Percentiles rank a stretch among this genome's conserved stretches.
These are phyloP conservation scores for Cremastobaeus sp. DNA, from an alignment of 2,888 invertebrate genomes.

Conservation along the genomic window DNA sequence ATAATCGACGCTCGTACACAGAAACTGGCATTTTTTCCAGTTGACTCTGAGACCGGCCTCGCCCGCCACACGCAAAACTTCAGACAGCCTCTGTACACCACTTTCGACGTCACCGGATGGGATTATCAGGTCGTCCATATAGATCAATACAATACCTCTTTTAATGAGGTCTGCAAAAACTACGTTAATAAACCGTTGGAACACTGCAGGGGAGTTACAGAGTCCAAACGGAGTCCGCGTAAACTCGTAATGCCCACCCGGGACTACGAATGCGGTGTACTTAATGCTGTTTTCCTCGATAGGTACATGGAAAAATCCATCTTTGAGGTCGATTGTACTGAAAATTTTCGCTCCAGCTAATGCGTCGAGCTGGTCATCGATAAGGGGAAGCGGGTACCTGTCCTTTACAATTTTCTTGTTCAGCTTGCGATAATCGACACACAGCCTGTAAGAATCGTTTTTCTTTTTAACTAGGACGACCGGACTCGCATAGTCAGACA, in stretches of 20 bases:
- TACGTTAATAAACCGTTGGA: too few species aligned
- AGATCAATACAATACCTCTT: too few species aligned
- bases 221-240: neutral
- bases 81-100: too few species aligned
- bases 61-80: too few species aligned
- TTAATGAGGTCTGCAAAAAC: too few species aligned
- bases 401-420: too few species aligned
- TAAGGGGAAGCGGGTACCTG: constrained; percentile 46
- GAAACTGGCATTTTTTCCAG: too few species aligned
- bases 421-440: constrained; percentile 65
- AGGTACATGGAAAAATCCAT: constrained; percentile 2
- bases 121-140: too few species aligned
- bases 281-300: neutral
- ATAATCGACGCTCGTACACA: too few species aligned
- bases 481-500: constrained; percentile 50
- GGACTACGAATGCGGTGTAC: constrained; percentile 10
- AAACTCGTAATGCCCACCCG: constrained; percentile 18
- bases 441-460: constrained; percentile 60
- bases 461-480: too few species aligned
- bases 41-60: too few species aligned
- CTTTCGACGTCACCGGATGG: too few species aligned
- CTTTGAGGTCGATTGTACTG: neutral
- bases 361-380: neutral
- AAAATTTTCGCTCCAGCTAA: neutral
- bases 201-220: neutral